Percentiles rank a stretch among this genome's conserved stretches.
phyloP scores from a whole-genome alignment of 1,140 invertebrate genomes.

The Nilaparvata lugens region DNA sequence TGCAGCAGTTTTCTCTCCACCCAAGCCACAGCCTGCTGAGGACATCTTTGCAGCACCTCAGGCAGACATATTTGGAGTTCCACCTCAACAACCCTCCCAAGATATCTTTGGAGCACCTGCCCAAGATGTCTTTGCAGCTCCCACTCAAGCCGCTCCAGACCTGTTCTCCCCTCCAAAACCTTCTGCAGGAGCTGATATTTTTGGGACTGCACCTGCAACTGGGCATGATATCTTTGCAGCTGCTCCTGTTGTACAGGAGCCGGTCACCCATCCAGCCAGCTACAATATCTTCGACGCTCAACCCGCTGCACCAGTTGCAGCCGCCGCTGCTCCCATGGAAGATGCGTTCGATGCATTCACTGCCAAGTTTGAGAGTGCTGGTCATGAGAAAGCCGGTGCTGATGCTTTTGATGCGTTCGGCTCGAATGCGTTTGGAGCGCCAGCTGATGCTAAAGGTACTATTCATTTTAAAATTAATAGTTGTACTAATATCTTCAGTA shows the following conservation, averaged over 20 bases:
- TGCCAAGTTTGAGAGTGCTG: conserved; percentile 66
- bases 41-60: background rate
- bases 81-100: background rate
- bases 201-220: background rate
- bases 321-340: conserved; percentile 34
- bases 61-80: background rate
- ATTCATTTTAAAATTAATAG: no score
- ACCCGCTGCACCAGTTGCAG: background rate
- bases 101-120: conserved; percentile 2
- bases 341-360: conserved; percentile 77
- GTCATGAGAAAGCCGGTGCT: conserved; percentile 37
- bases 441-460: no score
- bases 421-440: conserved; percentile 19
- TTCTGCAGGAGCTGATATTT: background rate
- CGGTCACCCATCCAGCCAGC: no score
- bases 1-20: background rate
- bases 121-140: background rate
- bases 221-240: no score
- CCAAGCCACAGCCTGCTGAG: background rate
- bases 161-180: background rate
- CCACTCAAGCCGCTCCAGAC: background rate
- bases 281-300: conserved; percentile 1
- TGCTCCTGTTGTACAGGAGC: background rate
- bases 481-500: no score
- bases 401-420: conserved; percentile 34